These are phyloP conservation scores for Bombus picipes DNA, from an alignment of 1,140 invertebrate species.

Conservation along the genomic window DNA sequence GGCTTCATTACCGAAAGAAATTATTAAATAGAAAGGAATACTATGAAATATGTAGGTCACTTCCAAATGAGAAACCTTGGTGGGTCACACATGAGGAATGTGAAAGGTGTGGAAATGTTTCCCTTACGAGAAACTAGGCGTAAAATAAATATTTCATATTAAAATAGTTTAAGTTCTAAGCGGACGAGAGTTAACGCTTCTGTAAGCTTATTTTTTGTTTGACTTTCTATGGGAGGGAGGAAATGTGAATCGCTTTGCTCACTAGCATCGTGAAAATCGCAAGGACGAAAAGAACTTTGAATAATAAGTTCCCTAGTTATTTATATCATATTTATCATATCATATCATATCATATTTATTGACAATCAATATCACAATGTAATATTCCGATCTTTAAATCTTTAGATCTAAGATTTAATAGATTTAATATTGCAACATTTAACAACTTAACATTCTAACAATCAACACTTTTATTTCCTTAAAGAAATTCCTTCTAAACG, in stretches of 20 bases:
- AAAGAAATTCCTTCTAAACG: background rate
- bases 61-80: background rate
- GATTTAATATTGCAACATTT: background rate
- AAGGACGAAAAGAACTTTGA: background rate
- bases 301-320: background rate
- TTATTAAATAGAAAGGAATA: background rate
- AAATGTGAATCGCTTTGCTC: background rate
- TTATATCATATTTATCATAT: too few relatives aligned
- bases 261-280: background rate
- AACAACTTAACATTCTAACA: background rate
- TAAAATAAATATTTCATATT: background rate
- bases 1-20: background rate
- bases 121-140: background rate
- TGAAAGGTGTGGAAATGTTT: background rate
- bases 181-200: background rate
- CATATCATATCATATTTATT: too few relatives aligned
- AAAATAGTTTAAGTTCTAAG: background rate
- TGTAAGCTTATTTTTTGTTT: too few relatives aligned
- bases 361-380: too few relatives aligned
- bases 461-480: too few relatives aligned
- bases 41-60: background rate
- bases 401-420: background rate
- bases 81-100: background rate
- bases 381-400: too few relatives aligned
- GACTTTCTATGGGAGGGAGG: too few relatives aligned